Percentiles rank a stretch among this genome's conserved stretches.
phyloP scores from a whole-genome alignment of 2,113 vertebrate species.

The Tyto alba region DNA sequence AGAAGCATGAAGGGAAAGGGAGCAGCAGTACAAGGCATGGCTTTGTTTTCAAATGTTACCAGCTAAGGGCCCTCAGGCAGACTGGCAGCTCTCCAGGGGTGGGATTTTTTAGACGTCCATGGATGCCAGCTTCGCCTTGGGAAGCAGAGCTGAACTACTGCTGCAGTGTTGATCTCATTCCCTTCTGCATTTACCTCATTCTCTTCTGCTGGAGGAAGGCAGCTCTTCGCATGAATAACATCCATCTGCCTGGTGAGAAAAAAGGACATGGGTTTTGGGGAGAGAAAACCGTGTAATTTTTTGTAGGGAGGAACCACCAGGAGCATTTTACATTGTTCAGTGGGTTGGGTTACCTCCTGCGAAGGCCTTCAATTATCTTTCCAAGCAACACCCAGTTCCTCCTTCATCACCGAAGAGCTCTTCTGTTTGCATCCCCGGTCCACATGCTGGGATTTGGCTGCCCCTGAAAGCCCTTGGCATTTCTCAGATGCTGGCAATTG shows the following conservation, averaged over 20 bases:
- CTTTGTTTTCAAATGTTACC: conserved; percentile 47
- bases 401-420: conserved; percentile 23
- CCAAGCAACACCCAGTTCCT: not conserved
- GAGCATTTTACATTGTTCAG: not conserved
- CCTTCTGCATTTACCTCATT: not conserved
- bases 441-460: conserved; percentile 17
- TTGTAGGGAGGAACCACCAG: not conserved
- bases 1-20: not conserved
- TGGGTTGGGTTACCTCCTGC: not conserved
- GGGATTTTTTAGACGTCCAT: not conserved
- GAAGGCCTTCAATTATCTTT: not conserved
- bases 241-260: not conserved
- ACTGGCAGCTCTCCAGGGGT: not conserved
- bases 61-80: not conserved
- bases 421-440: not conserved
- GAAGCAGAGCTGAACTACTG: not conserved
- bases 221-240: not conserved
- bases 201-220: not conserved
- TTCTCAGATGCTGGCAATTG: conserved; percentile 8
- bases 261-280: not conserved
- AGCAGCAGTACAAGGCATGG: not conserved
- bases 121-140: not conserved
- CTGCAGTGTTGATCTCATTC: not conserved
- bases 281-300: not conserved
- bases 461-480: not conserved